Evolutionary conservation across 2,113 vertebrate species (phyloP), one percentile per base, ranked within the genome.

Genomic region (Indri indri): DNA sequence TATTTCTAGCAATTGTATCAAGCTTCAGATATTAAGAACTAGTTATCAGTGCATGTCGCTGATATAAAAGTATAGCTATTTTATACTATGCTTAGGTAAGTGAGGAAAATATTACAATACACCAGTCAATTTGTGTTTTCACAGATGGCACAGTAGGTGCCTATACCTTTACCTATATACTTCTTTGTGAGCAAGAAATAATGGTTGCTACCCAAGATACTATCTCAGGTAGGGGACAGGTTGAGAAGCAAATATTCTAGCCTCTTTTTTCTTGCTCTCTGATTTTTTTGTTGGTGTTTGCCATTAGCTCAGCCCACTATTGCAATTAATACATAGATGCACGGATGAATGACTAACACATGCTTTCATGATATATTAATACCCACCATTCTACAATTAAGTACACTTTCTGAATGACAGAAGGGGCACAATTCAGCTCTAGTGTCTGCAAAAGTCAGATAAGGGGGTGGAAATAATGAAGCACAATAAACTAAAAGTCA

Each of bases 361-460:
- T n/a, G 8, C 12, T 83, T 80, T 1, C 34, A 14, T 47, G 40
- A 70, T 8, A 52, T 13, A 74, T 16, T 88, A 40, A 42, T 37
- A 84, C 12, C 8, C 32, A 74, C 14, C 12, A 88, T 80, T 40
- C 5, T 47, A 70, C 14, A 71, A 74, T 83, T n/a, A 45, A 27
- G 22, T 32, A 65, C 6, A 81, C 3, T 52, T 94, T 90, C 27
- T 81, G 65, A 90, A 70, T 77, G 25, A 82, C 50, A 70, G 34
- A 54, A 54, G 1, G 11, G 34, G 50, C 20, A 65, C 23, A 40
- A 32, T 79, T 96, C 40, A 85, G 23, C 14, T 34, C 25, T 25
- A 45, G 27, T 40, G 13, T 92, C 86, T 95, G 88, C 45, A 95
- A 90, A 95, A 88, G 11, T 63, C 52, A 92, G 57, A 83, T 86